Base-by-base conservation (phyloP, 2,797 vertebrate species). In the Propithecus deckenii region DNA sequence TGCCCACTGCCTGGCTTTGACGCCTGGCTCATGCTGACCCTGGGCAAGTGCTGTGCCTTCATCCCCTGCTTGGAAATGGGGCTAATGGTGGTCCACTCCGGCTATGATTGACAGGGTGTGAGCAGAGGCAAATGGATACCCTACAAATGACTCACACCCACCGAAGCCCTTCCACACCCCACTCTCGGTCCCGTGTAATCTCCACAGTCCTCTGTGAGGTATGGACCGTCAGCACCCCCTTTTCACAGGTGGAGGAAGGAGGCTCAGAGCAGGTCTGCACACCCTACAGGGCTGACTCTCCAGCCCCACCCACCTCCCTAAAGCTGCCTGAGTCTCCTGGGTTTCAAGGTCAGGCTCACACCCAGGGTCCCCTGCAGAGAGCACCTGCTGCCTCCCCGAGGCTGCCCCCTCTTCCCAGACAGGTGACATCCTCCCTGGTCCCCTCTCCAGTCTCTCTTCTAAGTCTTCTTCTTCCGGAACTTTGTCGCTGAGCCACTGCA, bases 131-230 rank as follows among this genome's bases (percentile, higher is more conserved):
- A 41, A 18, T 1, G 14, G 17, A 2, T 14, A 9, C 13, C 41
- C 18, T 48, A 3, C 15, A 32, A 2, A 17, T 13, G 23, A 43
- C 23, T 35, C n/a, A 9, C 1, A 17, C 23, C 25, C 8, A 1
- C 35, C 0, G 0, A 67, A 32, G 55, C 28, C 41, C 55, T n/a
- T 15, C 4, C 7, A 7, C 3, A 14, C 35, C 32, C 72, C 5
- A 20, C 4, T 5, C 2, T 67, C 72, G 10, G 0, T 55, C 61
- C 74, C 8, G 0, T 1, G 2, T 46, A 5, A 55, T 90, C 41
- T 43, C n/a, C 30, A 38, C 5, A 4, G 1, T 12, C 38, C 32
- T 32, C 11, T 2, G 1, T 13, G 20, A 38, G 72, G 72, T 20
- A 7, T 9, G 1, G 15, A 55, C 15, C 7, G 4, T 14, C 48